phyloP scores from a whole-genome alignment of 2,113 vertebrate species.

The Cyanoramphus novaezelandiae region DNA sequence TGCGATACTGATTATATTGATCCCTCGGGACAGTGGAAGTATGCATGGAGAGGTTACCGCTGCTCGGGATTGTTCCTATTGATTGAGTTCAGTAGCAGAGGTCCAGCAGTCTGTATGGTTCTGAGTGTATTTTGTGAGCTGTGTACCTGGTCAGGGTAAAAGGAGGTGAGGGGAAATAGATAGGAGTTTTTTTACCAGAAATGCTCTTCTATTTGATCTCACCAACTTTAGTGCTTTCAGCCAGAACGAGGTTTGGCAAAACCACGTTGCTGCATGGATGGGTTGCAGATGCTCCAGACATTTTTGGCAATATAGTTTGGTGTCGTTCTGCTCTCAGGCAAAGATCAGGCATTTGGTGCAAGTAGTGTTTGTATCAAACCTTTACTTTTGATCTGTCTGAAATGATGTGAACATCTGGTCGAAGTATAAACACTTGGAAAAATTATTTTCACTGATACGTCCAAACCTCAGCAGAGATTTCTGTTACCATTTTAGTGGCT shows the following conservation, averaged over 20 bases:
- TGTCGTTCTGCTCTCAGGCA: not conserved
- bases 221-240: not conserved
- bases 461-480: not conserved
- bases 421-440: not conserved
- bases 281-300: not conserved
- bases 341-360: not conserved
- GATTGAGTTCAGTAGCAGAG: constrained; percentile 38
- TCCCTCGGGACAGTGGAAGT: constrained; percentile 37
- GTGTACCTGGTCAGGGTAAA: not conserved
- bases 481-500: not conserved
- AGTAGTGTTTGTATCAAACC: not conserved
- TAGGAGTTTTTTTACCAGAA: not conserved
- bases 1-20: constrained; percentile 48
- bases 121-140: not conserved
- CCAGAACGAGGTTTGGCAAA: not conserved
- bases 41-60: constrained; percentile 28
- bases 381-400: not conserved
- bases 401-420: not conserved
- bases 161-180: not conserved
- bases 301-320: not conserved
- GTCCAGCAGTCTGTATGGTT: not conserved
- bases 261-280: not conserved
- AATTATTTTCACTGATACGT: not conserved
- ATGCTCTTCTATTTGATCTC: not conserved
- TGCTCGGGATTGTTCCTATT: constrained; percentile 56